Base-by-base conservation (phyloP, 2,113 vertebrate genomes). In the Clarias macrocephalus region DNA sequence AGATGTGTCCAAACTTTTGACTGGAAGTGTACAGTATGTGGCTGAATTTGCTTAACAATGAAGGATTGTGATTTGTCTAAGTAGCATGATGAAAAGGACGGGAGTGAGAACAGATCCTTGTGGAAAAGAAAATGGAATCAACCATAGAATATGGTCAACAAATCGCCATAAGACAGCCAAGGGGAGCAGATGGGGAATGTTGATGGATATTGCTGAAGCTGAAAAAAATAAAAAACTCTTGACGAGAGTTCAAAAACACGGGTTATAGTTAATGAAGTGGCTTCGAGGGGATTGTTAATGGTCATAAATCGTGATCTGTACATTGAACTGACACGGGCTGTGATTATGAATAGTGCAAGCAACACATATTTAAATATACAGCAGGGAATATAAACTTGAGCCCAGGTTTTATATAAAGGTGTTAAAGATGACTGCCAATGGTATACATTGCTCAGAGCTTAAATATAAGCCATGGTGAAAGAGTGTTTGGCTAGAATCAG, bases 31-130 rank as follows among this genome's bases (percentile, higher is more conserved):
- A 68, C n/a, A 13, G 7, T 28, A 59, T 5, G 54, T 30, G 54
- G 54, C 33, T 18, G 54, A 59, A 59, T 79, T 56, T 79, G 52
- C 52, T 10, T 2, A 77, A 77, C 3, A n/a, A 3, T 28, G 25
- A 30, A 79, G 19, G n/a, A 7, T 18, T 79, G 52, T 30, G 15
- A 60, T 33, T 81, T 23, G 48, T 80, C 52, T 54, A 60, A 10
- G 56, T 33, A 33, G 3, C 19, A 37, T 80, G 25, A 80, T 37
- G 1, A 80, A 80, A 37, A 48, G 80, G 80, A 65, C 6, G 33
- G 13, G 33, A 63, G 33, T 48, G 60, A 82, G 59, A 83, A 83
- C 60, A 11, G 42, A 83, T 37, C 62, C 80, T 66, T 48, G 62
- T 66, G 60, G 37, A 37, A 37, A 37, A 37, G 33, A 37, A 37